These are phyloP conservation scores for Helicoverpa assulta DNA, from an alignment of 2,888 invertebrate species.

Conservation along the genomic window DNA sequence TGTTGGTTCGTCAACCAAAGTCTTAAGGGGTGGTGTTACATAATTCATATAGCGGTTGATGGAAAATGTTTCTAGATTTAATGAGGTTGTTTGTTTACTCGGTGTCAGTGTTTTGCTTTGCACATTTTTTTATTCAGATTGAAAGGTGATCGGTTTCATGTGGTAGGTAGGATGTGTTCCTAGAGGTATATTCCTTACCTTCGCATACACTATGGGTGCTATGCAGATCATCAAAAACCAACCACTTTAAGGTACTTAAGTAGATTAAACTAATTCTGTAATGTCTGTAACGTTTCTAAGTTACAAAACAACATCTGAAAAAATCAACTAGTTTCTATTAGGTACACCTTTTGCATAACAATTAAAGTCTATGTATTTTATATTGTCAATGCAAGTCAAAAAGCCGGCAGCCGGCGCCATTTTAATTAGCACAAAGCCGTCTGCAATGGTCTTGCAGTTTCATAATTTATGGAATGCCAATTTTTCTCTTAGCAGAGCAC, in stretches of 20 bases:
- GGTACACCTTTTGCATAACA: slow-evolving; percentile 10
- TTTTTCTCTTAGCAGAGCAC: slow-evolving; percentile 68
- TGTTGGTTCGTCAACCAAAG: slow-evolving; percentile 27
- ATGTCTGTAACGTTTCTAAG: background rate
- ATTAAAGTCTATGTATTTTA: slow-evolving; percentile 17
- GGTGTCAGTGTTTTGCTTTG: background rate
- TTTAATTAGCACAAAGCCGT: slow-evolving; percentile 76
- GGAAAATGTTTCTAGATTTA: slow-evolving; percentile 19
- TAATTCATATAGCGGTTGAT: slow-evolving; percentile 29
- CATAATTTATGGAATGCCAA: slow-evolving; percentile 76
- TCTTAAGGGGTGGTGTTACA: slow-evolving; percentile 27
- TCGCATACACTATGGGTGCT: too few species aligned
- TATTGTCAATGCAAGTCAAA: slow-evolving; percentile 57
- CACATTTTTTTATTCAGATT: background rate
- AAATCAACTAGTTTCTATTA: slow-evolving; percentile 1
- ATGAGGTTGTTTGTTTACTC: background rate
- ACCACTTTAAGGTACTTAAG: too few species aligned
- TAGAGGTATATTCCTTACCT: background rate
- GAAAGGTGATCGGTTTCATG: background rate
- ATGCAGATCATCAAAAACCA: too few species aligned
- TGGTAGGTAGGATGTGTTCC: background rate
- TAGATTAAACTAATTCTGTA: too few species aligned
- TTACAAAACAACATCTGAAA: background rate
- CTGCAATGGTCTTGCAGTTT: slow-evolving; percentile 65
- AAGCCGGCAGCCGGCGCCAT: slow-evolving; percentile 57